Evolutionary conservation across 1,140 invertebrate genomes (phyloP).

Genomic region (Leucophenga varia): DNA sequence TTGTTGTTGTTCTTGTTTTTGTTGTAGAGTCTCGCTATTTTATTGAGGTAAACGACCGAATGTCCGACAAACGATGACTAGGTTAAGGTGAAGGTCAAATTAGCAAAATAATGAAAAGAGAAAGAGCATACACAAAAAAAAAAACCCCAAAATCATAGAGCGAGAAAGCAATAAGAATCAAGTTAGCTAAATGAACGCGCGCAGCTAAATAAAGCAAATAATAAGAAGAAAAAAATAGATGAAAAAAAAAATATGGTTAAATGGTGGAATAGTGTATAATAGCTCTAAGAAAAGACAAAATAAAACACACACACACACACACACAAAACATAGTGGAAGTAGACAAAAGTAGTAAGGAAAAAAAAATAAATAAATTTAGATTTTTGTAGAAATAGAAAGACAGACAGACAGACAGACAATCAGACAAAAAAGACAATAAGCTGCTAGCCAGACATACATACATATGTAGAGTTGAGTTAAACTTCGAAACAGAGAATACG

Average conservation of each 20-base stretch:
- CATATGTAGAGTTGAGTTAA: no score
- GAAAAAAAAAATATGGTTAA: no score
- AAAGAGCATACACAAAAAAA: constrained; percentile 35
- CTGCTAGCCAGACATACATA: constrained; percentile 7
- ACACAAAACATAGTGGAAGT: neutral
- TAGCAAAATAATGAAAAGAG: constrained; percentile 32
- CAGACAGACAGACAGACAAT: constrained; percentile 13
- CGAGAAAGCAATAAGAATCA: no score
- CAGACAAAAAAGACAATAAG: constrained; percentile 7
- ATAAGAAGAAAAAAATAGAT: no score
- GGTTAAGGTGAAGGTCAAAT: constrained; percentile 57
- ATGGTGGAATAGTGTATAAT: no score
- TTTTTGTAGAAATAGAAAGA: constrained; percentile 3
- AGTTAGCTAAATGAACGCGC: constrained; percentile 1
- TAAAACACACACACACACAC: neutral
- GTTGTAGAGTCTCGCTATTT: constrained; percentile 24
- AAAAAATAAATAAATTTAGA: constrained; percentile 14
- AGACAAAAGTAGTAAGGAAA: constrained; percentile 8
- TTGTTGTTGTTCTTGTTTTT: no score
- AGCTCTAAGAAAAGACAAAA: constrained; percentile 14
- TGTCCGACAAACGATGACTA: constrained; percentile 55
- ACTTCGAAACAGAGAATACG: no score
- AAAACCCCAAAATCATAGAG: no score
- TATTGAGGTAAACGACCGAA: constrained; percentile 52
- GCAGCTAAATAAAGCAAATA: neutral